Evolutionary conservation across 1,140 invertebrate species (phyloP).

Genomic region (Saccostrea echinata): DNA sequence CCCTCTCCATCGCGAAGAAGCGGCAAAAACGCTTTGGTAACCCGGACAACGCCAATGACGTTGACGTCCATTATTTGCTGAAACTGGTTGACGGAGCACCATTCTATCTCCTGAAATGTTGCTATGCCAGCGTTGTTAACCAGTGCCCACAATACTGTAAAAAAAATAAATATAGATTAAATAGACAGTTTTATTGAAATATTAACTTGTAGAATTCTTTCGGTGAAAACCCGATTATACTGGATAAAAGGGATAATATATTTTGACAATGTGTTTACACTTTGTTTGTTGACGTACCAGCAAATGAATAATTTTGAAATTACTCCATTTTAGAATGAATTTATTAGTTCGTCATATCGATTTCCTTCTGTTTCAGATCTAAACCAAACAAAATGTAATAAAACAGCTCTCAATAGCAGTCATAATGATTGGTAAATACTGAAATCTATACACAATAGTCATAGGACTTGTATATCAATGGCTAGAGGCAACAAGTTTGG

Average conservation of each 20-base stretch:
- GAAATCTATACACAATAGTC: neutral
- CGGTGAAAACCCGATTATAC: too few relatives aligned
- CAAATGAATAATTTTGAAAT: neutral
- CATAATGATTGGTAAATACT: neutral
- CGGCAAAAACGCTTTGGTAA: slow-evolving; percentile 77
- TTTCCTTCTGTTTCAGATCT: neutral
- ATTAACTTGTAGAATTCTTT: neutral
- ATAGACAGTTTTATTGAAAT: neutral
- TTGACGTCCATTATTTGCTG: slow-evolving; percentile 76
- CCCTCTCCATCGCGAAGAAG: slow-evolving; percentile 75
- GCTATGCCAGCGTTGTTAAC: slow-evolving; percentile 78
- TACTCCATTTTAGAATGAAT: neutral
- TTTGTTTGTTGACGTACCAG: neutral
- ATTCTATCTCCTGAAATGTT: slow-evolving; percentile 75
- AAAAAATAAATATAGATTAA: slow-evolving; percentile 29
- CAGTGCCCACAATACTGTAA: slow-evolving; percentile 75
- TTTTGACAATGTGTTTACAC: too few relatives aligned
- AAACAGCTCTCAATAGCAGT: neutral
- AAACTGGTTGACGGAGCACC: slow-evolving; percentile 73
- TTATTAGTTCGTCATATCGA: slow-evolving; percentile 7
- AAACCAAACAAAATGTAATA: neutral
- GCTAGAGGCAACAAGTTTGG: neutral
- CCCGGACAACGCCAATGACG: slow-evolving; percentile 75
- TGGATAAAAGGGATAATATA: too few relatives aligned
- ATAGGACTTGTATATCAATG: too few relatives aligned